A percentile compares a stretch with the other conserved stretches of the same genome.
Conservation (phyloP, 2,113 vertebrate species). For the Sylvietta virens region DNA sequence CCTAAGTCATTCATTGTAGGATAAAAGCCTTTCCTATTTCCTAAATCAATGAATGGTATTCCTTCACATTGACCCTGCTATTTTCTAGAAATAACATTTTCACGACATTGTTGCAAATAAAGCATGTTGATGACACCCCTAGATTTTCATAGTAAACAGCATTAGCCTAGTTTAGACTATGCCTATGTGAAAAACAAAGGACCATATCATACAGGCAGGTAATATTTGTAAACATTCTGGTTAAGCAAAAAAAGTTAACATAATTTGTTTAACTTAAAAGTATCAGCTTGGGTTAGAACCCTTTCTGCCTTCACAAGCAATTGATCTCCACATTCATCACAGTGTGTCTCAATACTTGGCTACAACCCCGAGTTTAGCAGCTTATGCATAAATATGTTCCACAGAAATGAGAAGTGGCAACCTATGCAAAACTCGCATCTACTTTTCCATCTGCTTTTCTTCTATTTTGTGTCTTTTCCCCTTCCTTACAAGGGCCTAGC, state of each 20-base stretch:
- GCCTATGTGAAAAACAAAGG: not conserved
- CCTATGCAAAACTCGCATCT: not conserved
- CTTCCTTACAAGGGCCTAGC: not conserved
- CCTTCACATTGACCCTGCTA: not conserved
- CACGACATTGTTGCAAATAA: not conserved
- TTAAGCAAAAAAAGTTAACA: not conserved
- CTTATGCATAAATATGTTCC: not conserved
- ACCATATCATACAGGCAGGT: not conserved
- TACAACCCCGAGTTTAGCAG: not conserved
- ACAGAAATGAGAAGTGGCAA: not conserved
- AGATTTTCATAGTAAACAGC: not conserved
- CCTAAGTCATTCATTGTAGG: not conserved
- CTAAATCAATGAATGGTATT: not conserved
- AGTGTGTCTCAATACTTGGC: constrained; percentile 5
- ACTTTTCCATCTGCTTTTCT: constrained; percentile 22
- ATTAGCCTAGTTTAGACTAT: not conserved
- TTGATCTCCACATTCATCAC: not conserved
- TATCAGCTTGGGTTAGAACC: constrained; percentile 5
- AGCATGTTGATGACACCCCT: not conserved
- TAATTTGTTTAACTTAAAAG: constrained; percentile 11
- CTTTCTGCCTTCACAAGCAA: constrained; percentile 9
- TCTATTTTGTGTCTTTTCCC: not conserved
- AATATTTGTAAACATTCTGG: not conserved
- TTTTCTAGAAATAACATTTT: not conserved
- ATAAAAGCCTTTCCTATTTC: not conserved